These are phyloP conservation scores for Andrena minutula DNA, from an alignment of 2,888 invertebrate genomes.

Conservation along the genomic window DNA sequence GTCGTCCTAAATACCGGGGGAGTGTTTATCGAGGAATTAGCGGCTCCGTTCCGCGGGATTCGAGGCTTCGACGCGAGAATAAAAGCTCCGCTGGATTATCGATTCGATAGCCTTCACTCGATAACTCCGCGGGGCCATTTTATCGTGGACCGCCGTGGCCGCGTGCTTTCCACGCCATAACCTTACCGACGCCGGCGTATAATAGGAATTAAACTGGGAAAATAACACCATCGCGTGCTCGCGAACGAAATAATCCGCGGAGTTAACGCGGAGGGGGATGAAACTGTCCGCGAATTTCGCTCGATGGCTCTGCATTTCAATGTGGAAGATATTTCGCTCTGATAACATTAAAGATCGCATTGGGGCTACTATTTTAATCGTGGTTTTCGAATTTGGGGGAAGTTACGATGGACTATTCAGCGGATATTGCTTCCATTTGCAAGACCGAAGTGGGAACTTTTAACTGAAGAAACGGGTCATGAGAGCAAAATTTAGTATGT, in stretches of 20 bases:
- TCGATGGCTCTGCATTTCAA: no score
- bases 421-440: no score
- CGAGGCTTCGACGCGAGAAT: constrained; percentile 10
- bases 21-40: constrained; percentile 58
- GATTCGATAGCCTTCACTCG: constrained; percentile 14
- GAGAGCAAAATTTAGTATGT: no score
- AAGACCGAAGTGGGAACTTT: no score
- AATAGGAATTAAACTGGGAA: constrained; percentile 7
- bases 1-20: constrained; percentile 45
- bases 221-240: constrained; percentile 5
- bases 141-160: neutral
- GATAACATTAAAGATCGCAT: no score
- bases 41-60: constrained; percentile 22
- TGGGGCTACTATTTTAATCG: no score
- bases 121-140: constrained; percentile 4
- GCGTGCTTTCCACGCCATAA: neutral
- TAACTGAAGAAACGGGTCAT: no score
- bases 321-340: no score
- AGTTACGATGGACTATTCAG: no score
- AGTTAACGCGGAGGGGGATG: neutral
- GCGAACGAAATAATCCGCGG: constrained; percentile 3
- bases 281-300: no score
- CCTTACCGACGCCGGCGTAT: neutral
- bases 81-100: constrained; percentile 32
- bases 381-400: no score